Percentiles rank a stretch among this genome's conserved stretches.
Conservation (phyloP, 1,140 invertebrate species). For the Globodera rostochiensis region DNA sequence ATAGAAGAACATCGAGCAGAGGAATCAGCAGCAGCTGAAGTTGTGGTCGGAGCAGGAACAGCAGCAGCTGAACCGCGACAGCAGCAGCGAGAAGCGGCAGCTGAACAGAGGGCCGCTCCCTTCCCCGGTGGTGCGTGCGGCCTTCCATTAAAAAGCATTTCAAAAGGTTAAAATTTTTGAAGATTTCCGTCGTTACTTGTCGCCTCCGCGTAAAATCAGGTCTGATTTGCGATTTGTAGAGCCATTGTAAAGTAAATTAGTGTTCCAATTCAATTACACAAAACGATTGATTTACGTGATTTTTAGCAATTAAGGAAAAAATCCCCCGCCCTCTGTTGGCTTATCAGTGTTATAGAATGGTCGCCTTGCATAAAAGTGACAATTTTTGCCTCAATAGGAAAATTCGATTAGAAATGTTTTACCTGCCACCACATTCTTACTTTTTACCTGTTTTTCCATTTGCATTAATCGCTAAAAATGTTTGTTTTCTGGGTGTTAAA, state of each 20-base stretch:
- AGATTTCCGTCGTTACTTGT: constrained; percentile 11
- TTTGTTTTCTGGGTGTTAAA: neutral
- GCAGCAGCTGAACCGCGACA: constrained; percentile 5
- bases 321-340: too few relatives aligned
- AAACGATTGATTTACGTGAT: too few relatives aligned
- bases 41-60: neutral
- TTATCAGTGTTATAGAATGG: too few relatives aligned
- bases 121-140: neutral
- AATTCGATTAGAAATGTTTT: neutral
- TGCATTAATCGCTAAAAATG: neutral
- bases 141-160: neutral
- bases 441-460: neutral
- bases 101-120: neutral
- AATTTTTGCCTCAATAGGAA: too few relatives aligned
- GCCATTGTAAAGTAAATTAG: neutral
- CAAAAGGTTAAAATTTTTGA: neutral
- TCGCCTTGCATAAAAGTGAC: too few relatives aligned
- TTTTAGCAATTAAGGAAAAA: too few relatives aligned
- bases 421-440: neutral
- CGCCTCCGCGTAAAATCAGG: constrained; percentile 29
- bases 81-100: neutral
- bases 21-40: neutral
- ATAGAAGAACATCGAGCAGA: neutral
- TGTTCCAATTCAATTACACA: neutral
- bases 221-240: neutral